A percentile compares a stretch with the other conserved stretches of the same genome.
Evolutionary conservation across 2,797 vertebrate species (phyloP).

Genomic region (Sparidentex hasta): DNA sequence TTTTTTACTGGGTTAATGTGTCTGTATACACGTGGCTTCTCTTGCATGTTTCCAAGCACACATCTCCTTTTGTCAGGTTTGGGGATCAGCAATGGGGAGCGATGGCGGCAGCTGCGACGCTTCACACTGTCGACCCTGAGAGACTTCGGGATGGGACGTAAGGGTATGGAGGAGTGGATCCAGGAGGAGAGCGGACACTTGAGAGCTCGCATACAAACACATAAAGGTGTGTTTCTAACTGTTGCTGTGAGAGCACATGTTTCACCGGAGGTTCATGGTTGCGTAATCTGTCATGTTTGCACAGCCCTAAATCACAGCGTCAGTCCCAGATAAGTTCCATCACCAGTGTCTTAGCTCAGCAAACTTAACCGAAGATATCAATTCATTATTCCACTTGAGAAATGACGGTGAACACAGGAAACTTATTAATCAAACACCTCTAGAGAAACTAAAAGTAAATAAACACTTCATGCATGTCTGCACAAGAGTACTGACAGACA

Average conservation of each 20-base stretch:
- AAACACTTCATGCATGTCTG: no score
- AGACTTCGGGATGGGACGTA: conserved; percentile 85
- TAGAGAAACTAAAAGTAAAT: no score
- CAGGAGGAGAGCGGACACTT: conserved; percentile 78
- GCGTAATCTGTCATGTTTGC: not conserved
- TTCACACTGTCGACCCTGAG: conserved; percentile 79
- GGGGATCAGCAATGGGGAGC: conserved; percentile 78
- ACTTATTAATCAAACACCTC: not conserved
- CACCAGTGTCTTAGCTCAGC: no score
- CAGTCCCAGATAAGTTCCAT: no score
- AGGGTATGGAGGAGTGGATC: conserved; percentile 84
- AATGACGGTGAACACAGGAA: not conserved
- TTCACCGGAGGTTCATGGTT: not conserved
- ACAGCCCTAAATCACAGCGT: no score
- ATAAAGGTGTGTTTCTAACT: conserved; percentile 51
- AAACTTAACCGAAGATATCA: no score
- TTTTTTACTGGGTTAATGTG: not conserved
- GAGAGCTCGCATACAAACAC: conserved; percentile 41
- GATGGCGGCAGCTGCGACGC: conserved; percentile 78
- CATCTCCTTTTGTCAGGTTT: conserved; percentile 56
- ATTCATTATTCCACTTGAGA: no score
- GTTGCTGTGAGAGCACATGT: not conserved
- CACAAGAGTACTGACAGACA: no score
- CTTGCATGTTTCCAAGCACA: not conserved
- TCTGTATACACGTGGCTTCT: not conserved